These are phyloP conservation scores for Goniozus legneri DNA, from an alignment of 1,140 invertebrate genomes.

Conservation along the genomic window DNA sequence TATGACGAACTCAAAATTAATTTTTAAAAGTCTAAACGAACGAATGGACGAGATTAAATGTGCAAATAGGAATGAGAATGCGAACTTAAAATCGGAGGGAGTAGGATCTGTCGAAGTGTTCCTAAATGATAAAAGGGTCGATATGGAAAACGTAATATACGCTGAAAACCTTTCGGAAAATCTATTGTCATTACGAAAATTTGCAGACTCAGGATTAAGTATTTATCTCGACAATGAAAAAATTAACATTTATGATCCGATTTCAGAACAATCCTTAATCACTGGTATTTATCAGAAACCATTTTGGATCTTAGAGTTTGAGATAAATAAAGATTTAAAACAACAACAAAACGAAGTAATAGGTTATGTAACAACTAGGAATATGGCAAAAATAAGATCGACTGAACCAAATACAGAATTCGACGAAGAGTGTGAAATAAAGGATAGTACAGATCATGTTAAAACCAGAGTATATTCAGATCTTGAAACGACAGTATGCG, in stretches of 20 bases:
- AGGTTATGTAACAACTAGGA: not conserved
- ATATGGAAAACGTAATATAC: conserved; percentile 8
- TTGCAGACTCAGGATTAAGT: conserved; percentile 8
- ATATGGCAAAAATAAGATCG: not conserved
- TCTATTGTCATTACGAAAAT: conserved; percentile 10
- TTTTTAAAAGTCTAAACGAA: conserved; percentile 8
- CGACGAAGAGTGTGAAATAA: conserved; percentile 1
- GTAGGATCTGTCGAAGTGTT: not conserved
- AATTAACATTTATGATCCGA: conserved; percentile 15
- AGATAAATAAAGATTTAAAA: conserved; percentile 8
- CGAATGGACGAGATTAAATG: too few species aligned
- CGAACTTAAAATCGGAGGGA: not conserved
- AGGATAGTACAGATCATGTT: not conserved
- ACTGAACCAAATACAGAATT: conserved; percentile 6
- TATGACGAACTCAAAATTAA: conserved; percentile 2
- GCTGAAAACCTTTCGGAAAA: conserved; percentile 10
- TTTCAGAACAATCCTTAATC: conserved; percentile 8
- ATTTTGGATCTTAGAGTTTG: conserved; percentile 15
- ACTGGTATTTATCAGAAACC: conserved; percentile 14
- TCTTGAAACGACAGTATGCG: conserved; percentile 6
- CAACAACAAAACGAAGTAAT: not conserved
- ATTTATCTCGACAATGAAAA: conserved; percentile 12
- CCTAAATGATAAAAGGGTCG: not conserved
- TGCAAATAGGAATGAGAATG: not conserved
- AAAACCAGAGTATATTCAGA: conserved; percentile 1